Conservation (phyloP, 2,797 vertebrate species). For the Sebastes cheni region DNA sequence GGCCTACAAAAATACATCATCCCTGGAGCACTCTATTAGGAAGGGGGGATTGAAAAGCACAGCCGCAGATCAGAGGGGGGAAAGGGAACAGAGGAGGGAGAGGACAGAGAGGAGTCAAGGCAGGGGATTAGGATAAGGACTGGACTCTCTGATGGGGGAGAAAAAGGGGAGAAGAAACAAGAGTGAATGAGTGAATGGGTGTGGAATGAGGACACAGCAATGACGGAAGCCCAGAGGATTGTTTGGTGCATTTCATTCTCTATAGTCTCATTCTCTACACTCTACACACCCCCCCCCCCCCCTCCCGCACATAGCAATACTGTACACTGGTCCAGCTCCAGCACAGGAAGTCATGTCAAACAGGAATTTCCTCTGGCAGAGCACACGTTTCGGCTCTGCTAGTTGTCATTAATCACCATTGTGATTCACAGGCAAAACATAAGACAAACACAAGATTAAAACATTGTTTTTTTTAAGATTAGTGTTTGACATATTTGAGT, state of each 20-base stretch:
- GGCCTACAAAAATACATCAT: too few relatives aligned
- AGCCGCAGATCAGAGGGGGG: not conserved
- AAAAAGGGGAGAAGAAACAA: not conserved
- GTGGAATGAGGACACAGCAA: not conserved
- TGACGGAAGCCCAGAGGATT: slow-evolving; percentile 14
- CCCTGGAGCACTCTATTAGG: not conserved
- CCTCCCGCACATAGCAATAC: not conserved
- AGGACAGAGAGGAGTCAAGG: not conserved
- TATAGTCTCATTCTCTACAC: not conserved
- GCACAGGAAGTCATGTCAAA: slow-evolving; percentile 61
- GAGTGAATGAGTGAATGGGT: not conserved
- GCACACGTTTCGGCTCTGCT: slow-evolving; percentile 33
- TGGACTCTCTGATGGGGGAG: not conserved
- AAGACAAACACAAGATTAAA: not conserved
- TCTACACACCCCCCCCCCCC: too few relatives aligned
- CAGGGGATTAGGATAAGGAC: not conserved
- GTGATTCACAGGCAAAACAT: not conserved
- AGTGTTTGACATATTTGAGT: not conserved
- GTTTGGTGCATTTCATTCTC: slow-evolving; percentile 21
- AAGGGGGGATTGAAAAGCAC: not conserved
- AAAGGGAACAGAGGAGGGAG: slow-evolving; percentile 2
- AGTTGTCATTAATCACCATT: slow-evolving; percentile 20
- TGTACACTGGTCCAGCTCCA: slow-evolving; percentile 14
- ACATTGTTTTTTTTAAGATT: not conserved
- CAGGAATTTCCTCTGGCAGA: slow-evolving; percentile 65